Evolutionary conservation across 2,888 invertebrate species (phyloP).

Genomic region (Rhagium mordax): DNA sequence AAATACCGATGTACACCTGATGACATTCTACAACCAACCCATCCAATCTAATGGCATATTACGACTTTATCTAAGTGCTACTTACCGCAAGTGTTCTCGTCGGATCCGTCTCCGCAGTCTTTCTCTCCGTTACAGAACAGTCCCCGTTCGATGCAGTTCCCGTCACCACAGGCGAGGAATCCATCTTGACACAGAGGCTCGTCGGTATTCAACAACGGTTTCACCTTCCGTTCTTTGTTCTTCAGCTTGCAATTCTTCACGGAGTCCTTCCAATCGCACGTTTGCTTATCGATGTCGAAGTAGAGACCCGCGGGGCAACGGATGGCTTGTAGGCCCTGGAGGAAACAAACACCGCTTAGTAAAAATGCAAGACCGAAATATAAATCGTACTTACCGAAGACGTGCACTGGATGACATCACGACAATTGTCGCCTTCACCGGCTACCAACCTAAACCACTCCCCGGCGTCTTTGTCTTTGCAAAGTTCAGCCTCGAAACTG

Average conservation of each 20-base stretch:
- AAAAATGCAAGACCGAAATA: neutral
- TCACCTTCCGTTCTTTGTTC: conserved; percentile 90
- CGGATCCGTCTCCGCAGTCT: conserved; percentile 90
- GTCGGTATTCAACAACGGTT: conserved; percentile 89
- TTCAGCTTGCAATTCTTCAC: conserved; percentile 95
- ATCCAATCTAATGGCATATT: conserved; percentile 46
- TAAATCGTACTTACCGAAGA: conserved; percentile 80
- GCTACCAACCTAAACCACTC: conserved; percentile 95
- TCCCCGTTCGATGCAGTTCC: conserved; percentile 88
- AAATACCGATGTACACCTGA: conserved; percentile 53
- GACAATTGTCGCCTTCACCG: conserved; percentile 92
- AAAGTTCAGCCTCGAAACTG: conserved; percentile 89
- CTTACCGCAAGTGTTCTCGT: conserved; percentile 93
- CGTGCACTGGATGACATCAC: conserved; percentile 96
- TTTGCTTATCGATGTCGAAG: conserved; percentile 96
- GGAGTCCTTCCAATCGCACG: conserved; percentile 94
- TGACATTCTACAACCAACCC: conserved; percentile 55
- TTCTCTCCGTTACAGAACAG: conserved; percentile 95
- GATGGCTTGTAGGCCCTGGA: conserved; percentile 91
- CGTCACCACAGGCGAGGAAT: conserved; percentile 89
- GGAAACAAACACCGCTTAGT: conserved; percentile 37
- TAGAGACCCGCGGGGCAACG: conserved; percentile 93
- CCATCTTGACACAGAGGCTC: conserved; percentile 93
- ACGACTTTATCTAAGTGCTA: conserved; percentile 51
- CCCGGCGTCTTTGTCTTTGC: conserved; percentile 95